phyloP scores from a whole-genome alignment of 2,888 invertebrate species.

The Abscondita cerata region DNA sequence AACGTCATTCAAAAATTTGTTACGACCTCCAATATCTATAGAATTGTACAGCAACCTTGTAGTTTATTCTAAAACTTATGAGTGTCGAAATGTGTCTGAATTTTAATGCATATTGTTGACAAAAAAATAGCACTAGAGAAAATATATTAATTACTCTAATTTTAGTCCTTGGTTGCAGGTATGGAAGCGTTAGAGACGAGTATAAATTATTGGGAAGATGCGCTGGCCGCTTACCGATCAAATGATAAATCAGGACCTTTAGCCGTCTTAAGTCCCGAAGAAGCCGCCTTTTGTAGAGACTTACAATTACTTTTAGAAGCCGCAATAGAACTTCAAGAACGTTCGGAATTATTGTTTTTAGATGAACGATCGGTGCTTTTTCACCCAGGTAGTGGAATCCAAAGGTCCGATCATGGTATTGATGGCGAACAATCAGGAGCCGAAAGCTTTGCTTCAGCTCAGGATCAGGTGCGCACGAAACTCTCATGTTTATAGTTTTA shows the following conservation, averaged over 20 bases:
- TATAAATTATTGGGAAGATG: conserved; percentile 95
- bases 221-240: conserved; percentile 78
- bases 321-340: conserved; percentile 85
- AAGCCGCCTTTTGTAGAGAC: conserved; percentile 84
- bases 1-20: too few species aligned
- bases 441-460: conserved; percentile 95
- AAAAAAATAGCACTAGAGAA: too few species aligned
- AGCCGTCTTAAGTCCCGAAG: conserved; percentile 81
- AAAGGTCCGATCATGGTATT: conserved; percentile 57
- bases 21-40: too few species aligned
- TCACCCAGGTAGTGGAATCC: conserved; percentile 75
- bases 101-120: too few species aligned
- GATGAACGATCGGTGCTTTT: conserved; percentile 89
- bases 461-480: conserved; percentile 82
- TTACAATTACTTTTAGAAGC: conserved; percentile 81
- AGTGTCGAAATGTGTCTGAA: too few species aligned
- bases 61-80: too few species aligned
- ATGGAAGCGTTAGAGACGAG: conserved; percentile 93
- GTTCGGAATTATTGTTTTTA: conserved; percentile 85
- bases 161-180: conserved; percentile 68
- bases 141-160: too few species aligned
- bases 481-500: too few species aligned
- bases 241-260: conserved; percentile 65
- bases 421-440: conserved; percentile 81
- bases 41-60: too few species aligned